Conservation (phyloP, 53 echinoderm and acorn worm genomes). For the Arbacia lixula region DNA sequence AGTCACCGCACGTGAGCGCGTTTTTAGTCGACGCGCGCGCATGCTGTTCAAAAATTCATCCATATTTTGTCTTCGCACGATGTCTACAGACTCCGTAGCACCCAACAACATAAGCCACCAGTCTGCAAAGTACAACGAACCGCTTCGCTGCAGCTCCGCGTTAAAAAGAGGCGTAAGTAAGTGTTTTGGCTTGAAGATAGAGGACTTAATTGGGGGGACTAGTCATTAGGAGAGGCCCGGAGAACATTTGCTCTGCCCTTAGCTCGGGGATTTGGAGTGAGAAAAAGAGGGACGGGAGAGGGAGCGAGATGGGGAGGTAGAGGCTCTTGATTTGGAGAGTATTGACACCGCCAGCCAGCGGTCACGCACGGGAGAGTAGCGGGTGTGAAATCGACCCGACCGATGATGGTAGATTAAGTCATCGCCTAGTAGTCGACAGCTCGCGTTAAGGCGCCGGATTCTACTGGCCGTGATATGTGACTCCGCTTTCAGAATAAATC, state of each 20-base stretch:
- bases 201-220: slow-evolving; percentile 30
- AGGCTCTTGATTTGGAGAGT: slow-evolving; percentile 16
- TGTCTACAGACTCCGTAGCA: too few relatives aligned
- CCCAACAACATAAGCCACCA: background rate
- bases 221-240: slow-evolving; percentile 21
- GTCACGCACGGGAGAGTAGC: slow-evolving; percentile 23
- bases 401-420: slow-evolving; percentile 53
- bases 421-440: slow-evolving; percentile 29
- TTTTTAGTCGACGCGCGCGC: slow-evolving; percentile 17
- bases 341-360: slow-evolving; percentile 39
- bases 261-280: slow-evolving; percentile 23
- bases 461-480: slow-evolving; percentile 20
- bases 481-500: slow-evolving; percentile 30
- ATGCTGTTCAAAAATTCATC: background rate
- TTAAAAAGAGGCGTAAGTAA: slow-evolving; percentile 45
- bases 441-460: slow-evolving; percentile 19
- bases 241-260: slow-evolving; percentile 36
- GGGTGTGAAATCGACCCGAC: slow-evolving; percentile 48
- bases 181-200: slow-evolving; percentile 19
- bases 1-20: slow-evolving; percentile 39
- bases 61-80: background rate
- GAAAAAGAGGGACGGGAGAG: slow-evolving; percentile 41
- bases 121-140: slow-evolving; percentile 48
- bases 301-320: background rate
- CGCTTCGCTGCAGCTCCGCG: background rate